Conservation (phyloP, 2,113 vertebrate species). For the Aspiorhynchus laticeps region DNA sequence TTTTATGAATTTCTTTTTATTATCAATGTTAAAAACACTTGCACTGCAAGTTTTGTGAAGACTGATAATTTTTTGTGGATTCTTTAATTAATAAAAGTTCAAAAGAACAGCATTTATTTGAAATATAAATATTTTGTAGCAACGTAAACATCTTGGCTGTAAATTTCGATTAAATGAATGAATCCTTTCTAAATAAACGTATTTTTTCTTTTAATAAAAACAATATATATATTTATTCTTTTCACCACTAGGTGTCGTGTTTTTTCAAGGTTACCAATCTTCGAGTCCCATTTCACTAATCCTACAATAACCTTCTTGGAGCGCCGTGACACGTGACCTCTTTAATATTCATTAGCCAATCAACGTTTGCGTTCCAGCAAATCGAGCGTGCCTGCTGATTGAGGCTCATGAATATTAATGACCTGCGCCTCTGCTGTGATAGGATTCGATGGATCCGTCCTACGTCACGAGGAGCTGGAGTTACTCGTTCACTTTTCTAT, state of each 20-base stretch:
- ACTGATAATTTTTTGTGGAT: neutral
- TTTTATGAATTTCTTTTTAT: neutral
- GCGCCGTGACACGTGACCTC: neutral
- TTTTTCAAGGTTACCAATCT: neutral
- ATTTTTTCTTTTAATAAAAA: no score
- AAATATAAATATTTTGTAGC: neutral
- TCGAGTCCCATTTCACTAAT: neutral
- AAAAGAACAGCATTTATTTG: neutral
- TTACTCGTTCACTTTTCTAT: slow-evolving; percentile 45
- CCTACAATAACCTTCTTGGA: neutral
- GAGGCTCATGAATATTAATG: slow-evolving; percentile 32
- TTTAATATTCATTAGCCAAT: slow-evolving; percentile 4
- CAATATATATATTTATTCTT: neutral
- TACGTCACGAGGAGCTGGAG: slow-evolving; percentile 54
- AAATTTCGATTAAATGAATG: no score
- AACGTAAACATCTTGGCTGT: no score
- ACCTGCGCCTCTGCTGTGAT: slow-evolving; percentile 18
- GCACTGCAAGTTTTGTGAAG: neutral
- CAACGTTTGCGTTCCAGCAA: neutral
- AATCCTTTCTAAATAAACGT: no score
- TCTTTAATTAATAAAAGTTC: neutral
- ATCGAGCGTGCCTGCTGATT: neutral
- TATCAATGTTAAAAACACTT: neutral
- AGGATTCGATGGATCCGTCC: slow-evolving; percentile 35
- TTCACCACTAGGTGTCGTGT: neutral